Base-by-base conservation (phyloP, 2,113 vertebrate genomes). In the Gavia stellata region DNA sequence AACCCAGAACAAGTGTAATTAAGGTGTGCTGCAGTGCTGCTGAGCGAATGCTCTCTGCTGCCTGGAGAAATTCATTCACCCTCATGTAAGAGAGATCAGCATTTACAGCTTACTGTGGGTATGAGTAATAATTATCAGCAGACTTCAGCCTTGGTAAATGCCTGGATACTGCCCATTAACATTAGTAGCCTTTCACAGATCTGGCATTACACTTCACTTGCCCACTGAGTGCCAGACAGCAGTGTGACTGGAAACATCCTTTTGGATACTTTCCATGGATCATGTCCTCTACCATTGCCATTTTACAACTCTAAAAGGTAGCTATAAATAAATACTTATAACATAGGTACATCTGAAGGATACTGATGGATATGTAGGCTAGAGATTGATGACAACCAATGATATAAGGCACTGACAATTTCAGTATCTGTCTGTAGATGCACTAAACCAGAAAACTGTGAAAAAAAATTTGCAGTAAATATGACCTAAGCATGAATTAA, bases 11-110 rank as follows among this genome's bases (percentile, higher is more conserved):
- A 65, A 53, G n/a, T 17, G 40, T 75, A 87, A 93, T 82, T 63
- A 87, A 95, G 62, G 81, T 71, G 83, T 79, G 67, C 73, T 68
- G 70, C 52, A 82, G 49, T 58, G 61, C 56, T 85, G 81, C 74
- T 71, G 12, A 82, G 58, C 70, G 56, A 81, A 50, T 26, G 59
- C 36, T 74, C 50, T 66, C 59, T 52, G 44, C 66, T 91, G 66
- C 49, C 53, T 72, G 7, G 38, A 59, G 45, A 83, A 79, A 88
- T 70, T 67, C n/a, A 63, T 75, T 81, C 38, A 70, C 63, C 21
- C 53, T 56, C 34, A 14, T 24, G 49, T 53, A 47, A 89, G 52
- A 45, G 36, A 68, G 34, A 88, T 31, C 45, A 71, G 47, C 17
- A 75, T 85, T 55, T 59, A 80, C 53, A 68, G 61, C 36, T 92